Percentiles rank a stretch among this genome's conserved stretches.
phyloP scores from a whole-genome alignment of 2,113 vertebrate genomes.

The Pomatorhinus ruficollis region DNA sequence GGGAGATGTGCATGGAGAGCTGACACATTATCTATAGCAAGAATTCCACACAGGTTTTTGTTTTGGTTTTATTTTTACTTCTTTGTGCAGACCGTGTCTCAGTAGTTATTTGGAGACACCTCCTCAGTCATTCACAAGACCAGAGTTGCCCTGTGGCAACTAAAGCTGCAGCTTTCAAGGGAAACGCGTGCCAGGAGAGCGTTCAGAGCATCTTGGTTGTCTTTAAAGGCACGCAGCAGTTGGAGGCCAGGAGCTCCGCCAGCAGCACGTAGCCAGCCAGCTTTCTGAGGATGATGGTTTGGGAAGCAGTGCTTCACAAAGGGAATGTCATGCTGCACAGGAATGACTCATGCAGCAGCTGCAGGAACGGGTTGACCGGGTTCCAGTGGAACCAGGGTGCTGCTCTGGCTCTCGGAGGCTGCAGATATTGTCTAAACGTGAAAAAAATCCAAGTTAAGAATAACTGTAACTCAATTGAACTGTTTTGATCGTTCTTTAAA shows the following conservation, averaged over 20 bases:
- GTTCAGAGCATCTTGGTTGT: background rate
- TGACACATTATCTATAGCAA: background rate
- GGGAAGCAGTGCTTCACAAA: background rate
- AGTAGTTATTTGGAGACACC: background rate
- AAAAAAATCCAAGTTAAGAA: background rate
- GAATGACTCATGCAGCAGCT: slow-evolving; percentile 2
- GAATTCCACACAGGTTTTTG: background rate
- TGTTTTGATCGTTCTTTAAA: background rate
- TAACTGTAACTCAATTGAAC: background rate
- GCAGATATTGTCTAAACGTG: background rate
- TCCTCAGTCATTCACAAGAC: background rate
- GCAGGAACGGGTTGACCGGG: background rate
- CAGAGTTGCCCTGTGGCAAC: background rate
- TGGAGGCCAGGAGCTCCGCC: background rate
- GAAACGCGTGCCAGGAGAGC: fast-evolving
- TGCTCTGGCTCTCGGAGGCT: background rate
- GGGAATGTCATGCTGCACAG: background rate
- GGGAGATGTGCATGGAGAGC: background rate
- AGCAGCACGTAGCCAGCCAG: background rate
- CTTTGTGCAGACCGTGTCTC: background rate
- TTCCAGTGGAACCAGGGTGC: background rate
- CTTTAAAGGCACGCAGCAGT: background rate
- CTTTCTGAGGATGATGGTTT: background rate
- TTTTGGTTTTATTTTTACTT: background rate
- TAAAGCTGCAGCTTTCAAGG: background rate